These are phyloP conservation scores for Drosophila ironensis DNA, from an alignment of 1,140 invertebrate genomes.

Conservation along the genomic window DNA sequence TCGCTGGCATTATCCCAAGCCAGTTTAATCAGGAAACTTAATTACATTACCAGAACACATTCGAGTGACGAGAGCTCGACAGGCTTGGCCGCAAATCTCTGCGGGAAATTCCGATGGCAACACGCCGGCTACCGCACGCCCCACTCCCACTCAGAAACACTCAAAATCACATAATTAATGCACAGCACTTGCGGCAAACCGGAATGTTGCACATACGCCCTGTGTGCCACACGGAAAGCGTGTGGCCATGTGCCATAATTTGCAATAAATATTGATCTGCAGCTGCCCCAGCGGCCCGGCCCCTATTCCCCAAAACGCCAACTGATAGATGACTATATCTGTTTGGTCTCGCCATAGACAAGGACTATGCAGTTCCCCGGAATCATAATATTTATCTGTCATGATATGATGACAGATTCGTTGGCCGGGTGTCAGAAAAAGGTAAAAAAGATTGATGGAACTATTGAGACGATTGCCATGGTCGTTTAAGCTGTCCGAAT, in stretches of 20 bases:
- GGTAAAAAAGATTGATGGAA: constrained; percentile 1
- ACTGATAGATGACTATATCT: constrained; percentile 11
- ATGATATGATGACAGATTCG: constrained; percentile 32
- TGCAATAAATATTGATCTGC: constrained; percentile 47
- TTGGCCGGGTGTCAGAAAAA: neutral
- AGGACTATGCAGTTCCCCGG: neutral
- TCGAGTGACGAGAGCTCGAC: constrained; percentile 20
- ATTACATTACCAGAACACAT: constrained; percentile 26
- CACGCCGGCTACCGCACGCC: neutral
- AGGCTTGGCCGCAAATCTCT: constrained; percentile 5
- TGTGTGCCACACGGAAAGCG: constrained; percentile 12
- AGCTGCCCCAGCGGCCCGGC: neutral
- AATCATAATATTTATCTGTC: constrained; percentile 34
- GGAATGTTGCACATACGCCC: constrained; percentile 45
- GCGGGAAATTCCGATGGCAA: neutral
- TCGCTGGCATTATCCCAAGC: neutral
- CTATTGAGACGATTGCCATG: neutral
- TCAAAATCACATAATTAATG: constrained; percentile 52
- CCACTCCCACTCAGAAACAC: constrained; percentile 15
- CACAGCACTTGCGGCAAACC: constrained; percentile 19
- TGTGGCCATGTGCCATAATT: constrained; percentile 19
- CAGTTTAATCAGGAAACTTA: constrained; percentile 17
- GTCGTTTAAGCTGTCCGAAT: neutral
- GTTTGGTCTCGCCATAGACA: constrained; percentile 5
- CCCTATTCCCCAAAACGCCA: neutral